Evolutionary conservation across 2,797 vertebrate species (phyloP), one percentile per base, ranked within the genome.

Genomic region (Enteromius argenteus): DNA sequence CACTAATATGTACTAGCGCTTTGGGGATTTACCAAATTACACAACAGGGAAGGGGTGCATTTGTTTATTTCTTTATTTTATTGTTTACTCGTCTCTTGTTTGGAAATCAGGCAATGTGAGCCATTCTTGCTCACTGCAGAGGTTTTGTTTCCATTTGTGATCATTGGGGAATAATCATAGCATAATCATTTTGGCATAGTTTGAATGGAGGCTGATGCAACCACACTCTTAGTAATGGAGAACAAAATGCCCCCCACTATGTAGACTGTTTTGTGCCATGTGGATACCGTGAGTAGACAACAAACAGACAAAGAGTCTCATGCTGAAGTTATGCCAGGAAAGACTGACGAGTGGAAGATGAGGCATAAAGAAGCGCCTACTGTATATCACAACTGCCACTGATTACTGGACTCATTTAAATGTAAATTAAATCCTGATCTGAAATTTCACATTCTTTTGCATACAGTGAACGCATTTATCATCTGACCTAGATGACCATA

Each of bases 1-100:
- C 80, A 86, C 77, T 78, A 78, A 85, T 84, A 87, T 53, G 84
- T 75, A 85, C 85, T 84, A 79, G 71, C 27, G 5, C 58, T 85
- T 49, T 64, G 60, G 85, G 51, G 83, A 53, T 66, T 64, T 87
- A 89, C 44, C 58, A 66, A 71, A 69, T 37, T 76, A 67, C 68
- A 71, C 84, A 76, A 42, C 68, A n/a, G 64, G 23, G 46, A 72
- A 74, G n/a, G 35, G 15, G 71, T 21, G 11, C 51, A 60, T 71
- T 64, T 71, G 30, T 71, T 80, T 72, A 83, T 72, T 72, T 78
- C 27, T 21, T 62, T 72, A 39, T 74, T 66, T 81, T 69, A 19
- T 66, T 75, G 66, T 83, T 46, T 68, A 73, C 30, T 21, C n/a
- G 13, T 46, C 37, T 76, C 21, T 67, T 53, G 60, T 13, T 79